Conservation (phyloP, 2,113 vertebrate genomes). For the Peromyscus polionotus region DNA sequence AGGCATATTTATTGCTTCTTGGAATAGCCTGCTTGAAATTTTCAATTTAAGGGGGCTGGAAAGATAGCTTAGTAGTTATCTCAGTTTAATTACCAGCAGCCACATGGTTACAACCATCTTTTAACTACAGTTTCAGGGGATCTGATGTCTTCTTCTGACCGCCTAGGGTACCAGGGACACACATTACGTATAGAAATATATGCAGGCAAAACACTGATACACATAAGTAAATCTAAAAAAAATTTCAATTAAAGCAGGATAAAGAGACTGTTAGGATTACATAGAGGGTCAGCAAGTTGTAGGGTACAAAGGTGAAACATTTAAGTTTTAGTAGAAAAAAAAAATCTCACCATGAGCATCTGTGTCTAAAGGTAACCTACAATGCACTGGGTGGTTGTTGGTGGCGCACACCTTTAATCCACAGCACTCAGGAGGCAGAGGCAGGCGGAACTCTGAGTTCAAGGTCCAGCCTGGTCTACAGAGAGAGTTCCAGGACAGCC, state of each 20-base stretch:
- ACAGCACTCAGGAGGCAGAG: background rate
- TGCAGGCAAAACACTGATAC: no score
- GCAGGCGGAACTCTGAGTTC: background rate
- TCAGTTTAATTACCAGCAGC: background rate
- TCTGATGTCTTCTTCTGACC: background rate
- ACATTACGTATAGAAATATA: no score
- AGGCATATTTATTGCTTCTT: background rate
- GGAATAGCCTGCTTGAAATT: background rate
- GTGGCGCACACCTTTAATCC: background rate
- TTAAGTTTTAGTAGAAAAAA: background rate
- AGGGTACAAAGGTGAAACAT: background rate
- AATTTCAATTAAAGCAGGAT: no score
- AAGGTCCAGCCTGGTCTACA: background rate
- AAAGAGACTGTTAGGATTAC: no score
- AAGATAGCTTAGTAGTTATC: background rate
- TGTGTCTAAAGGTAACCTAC: no score
- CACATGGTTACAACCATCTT: no score
- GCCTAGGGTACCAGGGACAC: background rate
- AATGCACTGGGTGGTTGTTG: no score
- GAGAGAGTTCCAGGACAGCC: background rate
- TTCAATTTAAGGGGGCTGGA: background rate
- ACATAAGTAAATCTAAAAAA: no score
- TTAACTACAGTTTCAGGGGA: background rate
- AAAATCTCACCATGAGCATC: no score
- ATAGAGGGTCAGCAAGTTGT: background rate